Base-by-base conservation (phyloP, 2,113 vertebrate species). In the Petrocephalus zakoni region DNA sequence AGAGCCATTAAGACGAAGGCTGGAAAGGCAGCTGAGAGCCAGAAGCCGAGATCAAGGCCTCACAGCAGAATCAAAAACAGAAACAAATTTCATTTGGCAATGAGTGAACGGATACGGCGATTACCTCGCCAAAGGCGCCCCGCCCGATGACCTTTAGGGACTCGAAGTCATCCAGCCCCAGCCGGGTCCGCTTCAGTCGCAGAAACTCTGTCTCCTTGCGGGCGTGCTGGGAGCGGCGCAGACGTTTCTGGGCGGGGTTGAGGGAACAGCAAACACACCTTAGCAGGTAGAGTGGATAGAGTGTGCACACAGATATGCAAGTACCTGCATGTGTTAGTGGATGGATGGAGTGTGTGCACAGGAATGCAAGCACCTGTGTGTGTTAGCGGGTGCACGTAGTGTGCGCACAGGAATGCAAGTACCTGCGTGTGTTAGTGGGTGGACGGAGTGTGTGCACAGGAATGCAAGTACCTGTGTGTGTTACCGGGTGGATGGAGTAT, bases 121-220 rank as follows among this genome's bases (percentile, higher is more conserved):
- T 94, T 89, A 97, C 96, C 96, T 97, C 96, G 92, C 96, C 96
- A 91, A 97, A 97, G 1, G 96, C 96, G 90, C 96, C 96, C 93
- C 96, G 95, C 89, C 96, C 96, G 90, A 97, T 97, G 1, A 97
- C 96, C 95, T 97, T 97, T 7, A 97, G 93, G 53, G 96, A 97
- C 58, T 97, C 96, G 91, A 97, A 97, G 93, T 97, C 96, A 91
- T 97, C 96, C 91, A 97, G 78, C 0, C 96, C 96, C 51, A 97
- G 95, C 87, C 96, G 94, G 88, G 96, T 97, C 86, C 96, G 95
- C 92, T 97, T 97, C 7, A 97, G 94, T 47, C 96, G 95, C 88
- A 97, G 95, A 92, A 97, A 97, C 61, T 97, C 96, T 0, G 96
- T 97, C 90, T 97, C 96, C 91, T 97, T 97, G 0, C 96, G 95